A percentile compares a stretch with the other conserved stretches of the same genome.
These are phyloP conservation scores for Albula glossodonta DNA, from an alignment of 2,113 vertebrate genomes.

Conservation along the genomic window DNA sequence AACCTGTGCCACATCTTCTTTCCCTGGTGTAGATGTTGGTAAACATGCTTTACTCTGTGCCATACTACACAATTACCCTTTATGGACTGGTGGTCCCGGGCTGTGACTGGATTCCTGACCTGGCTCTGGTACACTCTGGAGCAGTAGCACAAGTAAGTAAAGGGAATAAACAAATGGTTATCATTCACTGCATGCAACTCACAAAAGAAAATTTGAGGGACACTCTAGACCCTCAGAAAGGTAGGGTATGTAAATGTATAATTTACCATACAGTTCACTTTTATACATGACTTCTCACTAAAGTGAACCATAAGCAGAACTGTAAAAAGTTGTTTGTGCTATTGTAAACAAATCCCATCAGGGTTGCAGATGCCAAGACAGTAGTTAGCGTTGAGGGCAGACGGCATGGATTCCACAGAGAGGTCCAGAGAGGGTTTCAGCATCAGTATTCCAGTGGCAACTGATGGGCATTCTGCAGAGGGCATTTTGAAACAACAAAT, in stretches of 20 bases:
- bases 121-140: slow-evolving; percentile 86
- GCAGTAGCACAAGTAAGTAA: slow-evolving; percentile 85
- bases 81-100: slow-evolving; percentile 88
- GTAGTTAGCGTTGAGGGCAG: not conserved
- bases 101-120: slow-evolving; percentile 87
- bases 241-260: not conserved
- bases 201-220: not conserved
- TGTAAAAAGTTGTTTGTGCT: not conserved
- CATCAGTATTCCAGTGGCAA: slow-evolving; percentile 16
- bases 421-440: not conserved
- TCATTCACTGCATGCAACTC: not conserved
- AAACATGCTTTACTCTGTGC: slow-evolving; percentile 88
- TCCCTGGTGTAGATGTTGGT: slow-evolving; percentile 80
- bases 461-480: not conserved
- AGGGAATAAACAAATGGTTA: not conserved
- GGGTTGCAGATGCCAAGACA: not conserved
- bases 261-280: not conserved
- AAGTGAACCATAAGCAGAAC: not conserved
- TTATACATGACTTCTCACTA: not conserved
- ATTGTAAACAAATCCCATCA: too few relatives aligned
- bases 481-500: not conserved
- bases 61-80: slow-evolving; percentile 77
- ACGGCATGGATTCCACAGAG: not conserved
- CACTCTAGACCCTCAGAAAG: not conserved
- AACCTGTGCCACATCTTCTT: not conserved